phyloP scores from a whole-genome alignment of 1,140 invertebrate genomes.

The Zaprionus nigranus region DNA sequence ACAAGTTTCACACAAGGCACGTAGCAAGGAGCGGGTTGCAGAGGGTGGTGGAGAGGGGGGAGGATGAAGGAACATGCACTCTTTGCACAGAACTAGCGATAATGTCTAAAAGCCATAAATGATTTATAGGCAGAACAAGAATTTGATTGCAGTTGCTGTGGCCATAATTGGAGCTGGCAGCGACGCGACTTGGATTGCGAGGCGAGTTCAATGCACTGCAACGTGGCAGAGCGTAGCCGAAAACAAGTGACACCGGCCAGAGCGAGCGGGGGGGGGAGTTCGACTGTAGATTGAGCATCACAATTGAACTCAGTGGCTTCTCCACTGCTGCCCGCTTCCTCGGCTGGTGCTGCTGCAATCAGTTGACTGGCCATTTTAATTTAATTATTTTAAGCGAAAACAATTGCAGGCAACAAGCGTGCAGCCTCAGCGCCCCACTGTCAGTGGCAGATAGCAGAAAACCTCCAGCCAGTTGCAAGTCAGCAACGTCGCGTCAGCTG shows the following conservation, averaged over 20 bases:
- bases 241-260: conserved; percentile 62
- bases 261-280: not conserved
- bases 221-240: conserved; percentile 31
- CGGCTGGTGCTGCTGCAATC: conserved; percentile 60
- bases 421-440: not conserved
- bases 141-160: conserved; percentile 39
- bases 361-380: conserved; percentile 75
- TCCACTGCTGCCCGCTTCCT: not conserved
- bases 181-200: conserved; percentile 1
- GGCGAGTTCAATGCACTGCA: conserved; percentile 56
- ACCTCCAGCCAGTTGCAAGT: conserved; percentile 2
- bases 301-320: not conserved
- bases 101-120: conserved; percentile 71
- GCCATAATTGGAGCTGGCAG: conserved; percentile 52
- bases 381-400: conserved; percentile 82
- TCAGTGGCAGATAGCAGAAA: conserved; percentile 12
- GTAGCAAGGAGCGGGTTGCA: conserved; percentile 16
- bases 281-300: not conserved
- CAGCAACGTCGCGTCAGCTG: conserved; percentile 38
- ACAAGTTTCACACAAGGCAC: conserved; percentile 58
- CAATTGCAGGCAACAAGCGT: conserved; percentile 52
- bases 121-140: conserved; percentile 64
- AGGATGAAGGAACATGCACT: conserved; percentile 13
- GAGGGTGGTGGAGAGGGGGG: not conserved
- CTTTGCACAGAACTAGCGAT: conserved; percentile 49